Evolutionary conservation across 2,888 invertebrate genomes (phyloP), one percentile per base, ranked within the genome.

Genomic region (Odontocerum albicorne): DNA sequence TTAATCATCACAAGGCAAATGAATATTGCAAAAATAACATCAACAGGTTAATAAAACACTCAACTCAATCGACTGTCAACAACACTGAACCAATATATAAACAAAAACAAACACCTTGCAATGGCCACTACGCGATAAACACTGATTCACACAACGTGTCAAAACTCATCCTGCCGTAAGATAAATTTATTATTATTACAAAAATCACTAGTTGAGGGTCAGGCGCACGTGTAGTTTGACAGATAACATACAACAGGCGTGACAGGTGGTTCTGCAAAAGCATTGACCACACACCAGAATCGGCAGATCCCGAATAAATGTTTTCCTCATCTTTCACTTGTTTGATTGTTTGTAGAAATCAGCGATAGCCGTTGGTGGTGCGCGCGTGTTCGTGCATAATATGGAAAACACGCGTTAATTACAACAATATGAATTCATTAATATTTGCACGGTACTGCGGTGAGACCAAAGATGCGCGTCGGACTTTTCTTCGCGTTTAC

Each of bases 301-400:
- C 19, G 4, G 13, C 46, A 16, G 46, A 21, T 36, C 3, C 36
- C 15, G 36, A 46, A 20, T 46, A 35, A 46, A 20, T 19, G 21
- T 42, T 46, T 6, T 15, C 16, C 44, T 36, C 36, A 21, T 46
- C 46, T 46, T 46, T 46, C 46, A 36, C 46, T 21, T 13, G 2
- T 36, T n/a, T n/a, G n/a, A n/a, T n/a, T n/a, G n/a, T n/a, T 7
- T n/a, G 22, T 46, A 46, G 46, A 46, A 46, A 46, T 46, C 46
- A 13, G 35, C 20, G 13, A 32, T 21, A 22, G 46, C 36, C 46
- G 44, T 15, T 21, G 13, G 33, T 33, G 44, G 27, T 36, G 36
- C 36, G 42, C 39, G 40, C 39, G 42, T 32, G 40, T 19, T 40
- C 33, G 42, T 42, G 42, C 13, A 39, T 42, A 49, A 10, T 49